These are phyloP conservation scores for Hestina assimilis DNA, from an alignment of 1,140 invertebrate genomes.

Conservation along the genomic window DNA sequence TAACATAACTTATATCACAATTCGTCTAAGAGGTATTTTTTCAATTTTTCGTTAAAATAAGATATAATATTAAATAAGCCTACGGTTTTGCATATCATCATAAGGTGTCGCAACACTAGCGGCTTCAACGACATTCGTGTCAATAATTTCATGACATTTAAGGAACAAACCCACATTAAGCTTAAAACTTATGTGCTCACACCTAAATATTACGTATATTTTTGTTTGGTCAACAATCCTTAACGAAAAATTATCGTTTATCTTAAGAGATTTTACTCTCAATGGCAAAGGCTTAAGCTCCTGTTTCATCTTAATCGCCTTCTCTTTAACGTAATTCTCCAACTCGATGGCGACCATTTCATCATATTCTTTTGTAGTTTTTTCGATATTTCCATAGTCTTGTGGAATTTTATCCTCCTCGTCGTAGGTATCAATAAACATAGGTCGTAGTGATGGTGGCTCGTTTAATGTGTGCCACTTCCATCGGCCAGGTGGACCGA, in stretches of 20 bases:
- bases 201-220: slow-evolving; percentile 41
- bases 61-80: background rate
- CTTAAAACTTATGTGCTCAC: slow-evolving; percentile 34
- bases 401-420: background rate
- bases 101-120: slow-evolving; percentile 31
- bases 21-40: too few relatives aligned
- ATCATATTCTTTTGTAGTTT: slow-evolving; percentile 3
- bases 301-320: slow-evolving; percentile 33
- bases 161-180: slow-evolving; percentile 47
- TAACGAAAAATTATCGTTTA: slow-evolving; percentile 50
- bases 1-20: too few relatives aligned
- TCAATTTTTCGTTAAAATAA: too few relatives aligned
- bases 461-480: slow-evolving; percentile 57
- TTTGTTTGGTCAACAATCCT: slow-evolving; percentile 43
- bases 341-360: slow-evolving; percentile 45
- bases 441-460: slow-evolving; percentile 39
- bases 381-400: background rate
- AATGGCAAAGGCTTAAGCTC: slow-evolving; percentile 47
- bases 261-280: slow-evolving; percentile 43
- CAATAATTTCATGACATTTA: slow-evolving; percentile 41
- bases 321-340: slow-evolving; percentile 42
- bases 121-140: slow-evolving; percentile 29
- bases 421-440: slow-evolving; percentile 25
- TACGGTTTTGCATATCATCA: slow-evolving; percentile 7
- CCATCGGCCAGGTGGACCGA: slow-evolving; percentile 42